These are phyloP conservation scores for Canis aureus DNA, from an alignment of 2,113 vertebrate species.

Conservation along the genomic window DNA sequence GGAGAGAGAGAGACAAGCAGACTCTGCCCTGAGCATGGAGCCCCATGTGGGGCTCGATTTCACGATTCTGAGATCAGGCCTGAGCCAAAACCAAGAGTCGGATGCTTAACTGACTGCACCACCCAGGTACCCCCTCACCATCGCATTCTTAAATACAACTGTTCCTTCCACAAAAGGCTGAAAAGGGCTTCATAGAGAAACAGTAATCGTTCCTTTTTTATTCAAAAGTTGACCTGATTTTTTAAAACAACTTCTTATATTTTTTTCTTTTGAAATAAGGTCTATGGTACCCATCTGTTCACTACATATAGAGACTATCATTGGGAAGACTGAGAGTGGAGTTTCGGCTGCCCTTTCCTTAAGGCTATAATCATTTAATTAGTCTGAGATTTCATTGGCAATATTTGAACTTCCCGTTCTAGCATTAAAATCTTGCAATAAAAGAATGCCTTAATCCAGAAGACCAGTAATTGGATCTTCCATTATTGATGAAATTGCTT, in stretches of 20 bases:
- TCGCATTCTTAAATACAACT: neutral
- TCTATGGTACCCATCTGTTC: conserved; percentile 14
- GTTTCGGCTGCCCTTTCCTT: conserved; percentile 64
- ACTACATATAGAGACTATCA: conserved; percentile 51
- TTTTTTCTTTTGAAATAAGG: conserved; percentile 62
- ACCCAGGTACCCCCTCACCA: neutral
- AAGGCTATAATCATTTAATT: conserved; percentile 81
- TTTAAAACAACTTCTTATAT: neutral
- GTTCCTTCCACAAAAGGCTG: neutral
- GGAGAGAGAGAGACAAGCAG: neutral
- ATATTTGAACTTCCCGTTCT: conserved; percentile 76
- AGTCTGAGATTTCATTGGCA: conserved; percentile 77
- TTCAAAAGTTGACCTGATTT: conserved; percentile 37
- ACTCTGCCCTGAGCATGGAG: neutral
- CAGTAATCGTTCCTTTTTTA: neutral
- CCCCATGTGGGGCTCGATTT: neutral
- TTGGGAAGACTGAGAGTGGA: conserved; percentile 60
- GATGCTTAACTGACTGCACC: neutral
- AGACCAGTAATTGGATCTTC: conserved; percentile 74
- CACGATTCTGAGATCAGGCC: neutral
- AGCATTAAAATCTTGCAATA: conserved; percentile 72
- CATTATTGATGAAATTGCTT: conserved; percentile 78
- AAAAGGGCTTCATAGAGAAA: neutral
- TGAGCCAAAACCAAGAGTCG: neutral
- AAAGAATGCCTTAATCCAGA: conserved; percentile 76